A percentile compares a stretch with the other conserved stretches of the same genome.
Conservation (phyloP, 2,888 invertebrate genomes). For the Hipparchia sbordonii region DNA sequence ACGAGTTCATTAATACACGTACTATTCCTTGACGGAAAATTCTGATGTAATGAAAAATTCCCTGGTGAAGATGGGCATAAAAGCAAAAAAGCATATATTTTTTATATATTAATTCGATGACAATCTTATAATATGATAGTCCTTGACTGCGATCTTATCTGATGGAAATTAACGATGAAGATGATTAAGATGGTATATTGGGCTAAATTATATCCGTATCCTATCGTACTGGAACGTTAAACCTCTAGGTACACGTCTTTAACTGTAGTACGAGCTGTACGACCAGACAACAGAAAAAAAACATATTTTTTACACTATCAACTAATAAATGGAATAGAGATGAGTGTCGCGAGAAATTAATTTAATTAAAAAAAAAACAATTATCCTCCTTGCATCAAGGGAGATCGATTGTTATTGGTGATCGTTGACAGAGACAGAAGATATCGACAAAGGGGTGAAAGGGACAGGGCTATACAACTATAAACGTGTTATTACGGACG, state of each 20-base stretch:
- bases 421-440: conserved; percentile 23
- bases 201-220: too few relatives aligned
- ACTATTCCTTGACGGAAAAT: background rate
- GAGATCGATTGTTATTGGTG: conserved; percentile 48
- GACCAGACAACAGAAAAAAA: conserved; percentile 12
- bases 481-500: conserved; percentile 63
- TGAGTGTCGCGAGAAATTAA: conserved; percentile 65
- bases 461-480: conserved; percentile 42
- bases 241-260: too few relatives aligned
- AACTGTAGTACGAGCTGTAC: too few relatives aligned
- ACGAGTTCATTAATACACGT: too few relatives aligned
- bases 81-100: too few relatives aligned
- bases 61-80: background rate
- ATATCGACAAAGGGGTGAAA: conserved; percentile 19
- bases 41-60: background rate
- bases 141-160: too few relatives aligned
- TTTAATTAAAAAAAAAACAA: too few relatives aligned
- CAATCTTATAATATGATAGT: too few relatives aligned
- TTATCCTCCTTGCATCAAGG: conserved; percentile 56
- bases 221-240: too few relatives aligned
- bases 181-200: too few relatives aligned
- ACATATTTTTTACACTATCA: conserved; percentile 54
- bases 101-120: too few relatives aligned
- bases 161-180: too few relatives aligned
- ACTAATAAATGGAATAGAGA: conserved; percentile 49